A percentile compares a stretch with the other conserved stretches of the same genome.
These are phyloP conservation scores for Pemphigus obesinymphae DNA, from an alignment of 1,140 invertebrate genomes.

Conservation along the genomic window DNA sequence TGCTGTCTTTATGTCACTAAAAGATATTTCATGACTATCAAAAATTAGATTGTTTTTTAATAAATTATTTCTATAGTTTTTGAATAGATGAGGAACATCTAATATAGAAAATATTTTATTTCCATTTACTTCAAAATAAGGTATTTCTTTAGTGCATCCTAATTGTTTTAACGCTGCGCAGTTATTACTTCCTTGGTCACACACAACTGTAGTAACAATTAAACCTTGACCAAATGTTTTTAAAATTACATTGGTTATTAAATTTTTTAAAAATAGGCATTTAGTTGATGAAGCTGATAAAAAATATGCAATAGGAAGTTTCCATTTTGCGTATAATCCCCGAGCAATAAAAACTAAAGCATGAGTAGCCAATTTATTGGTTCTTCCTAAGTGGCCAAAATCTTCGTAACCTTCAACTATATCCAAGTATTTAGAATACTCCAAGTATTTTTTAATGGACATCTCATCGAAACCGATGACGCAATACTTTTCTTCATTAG, in stretches of 20 bases:
- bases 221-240: background rate
- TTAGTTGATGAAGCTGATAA: too few species aligned
- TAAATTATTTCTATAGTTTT: background rate
- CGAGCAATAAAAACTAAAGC: too few species aligned
- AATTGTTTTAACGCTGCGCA: too few species aligned
- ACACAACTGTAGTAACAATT: background rate
- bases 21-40: background rate
- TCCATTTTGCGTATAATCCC: too few species aligned
- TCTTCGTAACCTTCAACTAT: too few species aligned
- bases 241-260: background rate
- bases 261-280: too few species aligned
- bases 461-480: background rate
- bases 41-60: background rate
- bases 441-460: too few species aligned
- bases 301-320: too few species aligned
- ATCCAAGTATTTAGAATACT: too few species aligned
- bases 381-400: too few species aligned
- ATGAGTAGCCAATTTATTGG: too few species aligned
- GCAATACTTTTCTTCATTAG: background rate
- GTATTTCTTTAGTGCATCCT: too few species aligned
- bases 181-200: background rate
- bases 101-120: background rate
- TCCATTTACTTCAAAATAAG: background rate
- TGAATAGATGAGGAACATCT: background rate
- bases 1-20: background rate